Base-by-base conservation (phyloP, 2,797 vertebrate species). In the Acanthurus tractus region DNA sequence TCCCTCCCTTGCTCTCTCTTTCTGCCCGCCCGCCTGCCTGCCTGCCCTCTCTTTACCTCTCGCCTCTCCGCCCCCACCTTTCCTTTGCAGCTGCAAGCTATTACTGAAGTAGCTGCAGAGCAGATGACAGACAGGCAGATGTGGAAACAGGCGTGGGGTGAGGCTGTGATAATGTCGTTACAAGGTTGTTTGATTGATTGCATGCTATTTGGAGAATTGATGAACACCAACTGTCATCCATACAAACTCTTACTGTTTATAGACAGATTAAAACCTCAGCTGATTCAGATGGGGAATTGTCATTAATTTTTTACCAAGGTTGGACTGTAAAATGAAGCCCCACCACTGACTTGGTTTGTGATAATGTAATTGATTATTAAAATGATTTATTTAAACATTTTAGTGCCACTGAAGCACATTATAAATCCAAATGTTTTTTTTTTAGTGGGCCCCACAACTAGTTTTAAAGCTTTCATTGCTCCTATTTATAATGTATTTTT, bases 41-140 rank as follows among this genome's bases (percentile, higher is more conserved):
- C 63, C 67, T 79, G 66, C 74, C 81, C 78, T 85, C 78, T 67
- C 79, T 74, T 76, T 66, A 79, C 76, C 83, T 81, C 67, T 56
- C 63, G 0, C 64, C 68, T 48, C 71, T 72, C 65, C 71, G 59
- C 23, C 46, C 59, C 58, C 56, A 63, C 70, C 70, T 80, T 82
- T 86, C 83, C 83, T 86, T 76, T 93, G 89, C 89, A 94, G 92
- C 92, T 93, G 92, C 88, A 90, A 83, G 83, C 88, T 92, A 82
- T 93, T 89, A 86, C 77, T 87, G 70, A 77, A 90, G 87, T 81
- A 77, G 85, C 81, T 83, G 87, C 72, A 82, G 86, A 91, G 70
- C 78, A 89, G 76, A 89, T 88, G 87, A 82, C 65, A 88, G 74
- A 68, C 76, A 74, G 55, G 81, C 81, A 84, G 82, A 80, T 78